Evolutionary conservation across 2,797 vertebrate genomes (phyloP), one percentile per base, ranked within the genome.

Genomic region (Nannoperca australis): DNA sequence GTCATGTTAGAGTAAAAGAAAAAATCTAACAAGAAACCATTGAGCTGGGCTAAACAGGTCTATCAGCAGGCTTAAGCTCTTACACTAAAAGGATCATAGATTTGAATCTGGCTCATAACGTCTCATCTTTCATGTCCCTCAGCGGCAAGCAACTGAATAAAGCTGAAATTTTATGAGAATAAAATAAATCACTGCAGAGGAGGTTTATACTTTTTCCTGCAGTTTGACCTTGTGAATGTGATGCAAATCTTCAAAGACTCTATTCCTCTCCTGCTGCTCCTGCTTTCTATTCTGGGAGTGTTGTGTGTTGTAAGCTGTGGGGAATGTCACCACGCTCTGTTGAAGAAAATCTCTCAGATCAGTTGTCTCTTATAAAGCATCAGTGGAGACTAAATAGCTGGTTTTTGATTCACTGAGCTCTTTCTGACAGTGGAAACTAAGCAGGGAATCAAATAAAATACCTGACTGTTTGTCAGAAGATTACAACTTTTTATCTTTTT

Each of bases 251-350:
- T 80, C 60, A 65, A 83, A 78, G 53, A 70, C 53, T 65, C 30
- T 17, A 4, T 53, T 71, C 14, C 20, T 64, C 60, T 78, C 32
- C 56, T 79, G 50, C 78, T 73, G 42, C 55, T 74, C 44, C 53
- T 77, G 76, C 68, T 76, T 86, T 88, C 85, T 91, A 89, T 91
- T 89, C 85, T 89, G 84, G 81, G 85, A 80, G 45, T 34, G 70
- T 45, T 73, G 22, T 42, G 15, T 50, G 70, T 67, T 76, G 44
- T 62, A 73, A 70, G 69, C 81, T 86, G 55, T 40, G 56, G 72
- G 79, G 83, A 88, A 80, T 54, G 74, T 73, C 76, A 76, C 32
- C 6, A 54, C 4, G 13, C 59, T 69, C 73, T 78, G 80, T 36
- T 70, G 64, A 82, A 81, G 55, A 60, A 53, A 85, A 81, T 49